Base-by-base conservation (phyloP, 1,140 invertebrate genomes). In the Geopemphigus sp. region DNA sequence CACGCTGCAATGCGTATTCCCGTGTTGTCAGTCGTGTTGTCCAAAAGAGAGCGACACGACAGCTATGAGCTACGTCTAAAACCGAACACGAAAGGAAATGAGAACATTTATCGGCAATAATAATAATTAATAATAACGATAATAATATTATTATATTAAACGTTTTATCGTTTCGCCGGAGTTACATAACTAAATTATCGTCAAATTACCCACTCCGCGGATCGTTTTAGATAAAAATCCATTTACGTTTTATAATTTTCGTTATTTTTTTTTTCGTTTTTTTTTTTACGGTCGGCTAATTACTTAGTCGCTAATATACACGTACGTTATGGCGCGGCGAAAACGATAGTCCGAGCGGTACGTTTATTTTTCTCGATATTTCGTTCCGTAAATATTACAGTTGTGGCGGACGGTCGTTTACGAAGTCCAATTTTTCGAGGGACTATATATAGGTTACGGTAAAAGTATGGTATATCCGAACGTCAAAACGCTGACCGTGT, bases 1-100 rank as follows among this genome's bases (percentile, higher is more conserved):
- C 85, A 97, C 95, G 24, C 87, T 97, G 74, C 90, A 93, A 84
- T 94, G 93, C 85, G 91, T 92, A 6, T 89, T 95, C 82, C 92
- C 92, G 45, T 94, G 92, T 83, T 91, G 88, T 84, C 88, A 90
- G 86, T 88, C 86, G 81, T 89, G 88, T 82, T 88, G 81, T 57
- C 63, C 72, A 17, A 74, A 74, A 66, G 81, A 81, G n/a, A 61
- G 59, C 17, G 81, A 81, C 54, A 26, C 80, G 1, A 81, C 80
- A 19, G 80, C 80, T 15, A 78, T 78, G 73, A 78, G 73, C 14
- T 78, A 78, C 22, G 73, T 78, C 57, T 78, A 61, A 50, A 14
- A 50, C 4, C 5, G 12, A 50, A 50, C 5, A 10, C 8, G 3
- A 39, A 39, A 39, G 32, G 8, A 39, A 39, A 39, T 3, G 32